phyloP scores from a whole-genome alignment of 1,140 invertebrate species.

The Pseudobourletiella spinata region DNA sequence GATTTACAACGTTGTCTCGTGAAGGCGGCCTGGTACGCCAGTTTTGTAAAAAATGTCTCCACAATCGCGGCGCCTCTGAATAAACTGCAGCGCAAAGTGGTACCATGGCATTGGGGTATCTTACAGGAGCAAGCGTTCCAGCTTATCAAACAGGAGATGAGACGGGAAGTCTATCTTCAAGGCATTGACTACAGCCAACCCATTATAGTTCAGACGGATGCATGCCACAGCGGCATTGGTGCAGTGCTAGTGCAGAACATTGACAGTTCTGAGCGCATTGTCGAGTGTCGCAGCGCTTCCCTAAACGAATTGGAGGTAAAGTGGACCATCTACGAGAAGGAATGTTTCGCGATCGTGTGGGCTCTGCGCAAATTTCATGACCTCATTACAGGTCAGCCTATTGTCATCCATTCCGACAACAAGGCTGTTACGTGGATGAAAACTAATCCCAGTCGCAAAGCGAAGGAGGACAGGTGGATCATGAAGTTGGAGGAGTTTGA shows the following conservation, averaged over 20 bases:
- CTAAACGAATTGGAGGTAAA: slow-evolving; percentile 14
- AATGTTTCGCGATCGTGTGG: slow-evolving; percentile 20
- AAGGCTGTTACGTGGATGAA: slow-evolving; percentile 18
- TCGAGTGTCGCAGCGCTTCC: slow-evolving; percentile 12
- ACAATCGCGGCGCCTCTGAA: slow-evolving; percentile 27
- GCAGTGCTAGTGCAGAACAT: slow-evolving; percentile 18
- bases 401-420: slow-evolving; percentile 22
- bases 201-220: slow-evolving; percentile 16
- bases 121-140: slow-evolving; percentile 30
- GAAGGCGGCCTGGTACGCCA: slow-evolving; percentile 32
- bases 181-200: slow-evolving; percentile 22
- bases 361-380: slow-evolving; percentile 24
- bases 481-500: slow-evolving; percentile 25
- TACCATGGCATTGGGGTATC: slow-evolving; percentile 10
- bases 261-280: slow-evolving; percentile 5
- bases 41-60: slow-evolving; percentile 32
- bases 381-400: slow-evolving; percentile 14
- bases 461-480: slow-evolving; percentile 28
- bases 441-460: neutral
- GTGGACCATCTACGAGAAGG: slow-evolving; percentile 15
- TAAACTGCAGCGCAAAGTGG: slow-evolving; percentile 14
- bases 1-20: slow-evolving; percentile 38
- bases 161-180: slow-evolving; percentile 4
- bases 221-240: slow-evolving; percentile 12
- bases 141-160: slow-evolving; percentile 11